These are phyloP conservation scores for Chlorops oryzae DNA, from an alignment of 1,140 invertebrate genomes.

Conservation along the genomic window DNA sequence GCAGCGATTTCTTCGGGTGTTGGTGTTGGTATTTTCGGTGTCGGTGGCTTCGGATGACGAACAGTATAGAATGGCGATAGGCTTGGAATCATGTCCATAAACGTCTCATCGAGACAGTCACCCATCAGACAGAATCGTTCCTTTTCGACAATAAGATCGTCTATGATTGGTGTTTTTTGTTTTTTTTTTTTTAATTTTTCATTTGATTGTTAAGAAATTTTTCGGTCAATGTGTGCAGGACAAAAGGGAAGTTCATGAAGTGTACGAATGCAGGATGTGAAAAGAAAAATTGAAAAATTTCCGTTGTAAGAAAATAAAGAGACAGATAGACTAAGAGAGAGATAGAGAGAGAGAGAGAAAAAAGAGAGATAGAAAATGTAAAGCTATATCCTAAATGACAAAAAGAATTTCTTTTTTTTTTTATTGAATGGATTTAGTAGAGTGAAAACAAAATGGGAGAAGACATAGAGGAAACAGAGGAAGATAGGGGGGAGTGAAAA, in stretches of 20 bases:
- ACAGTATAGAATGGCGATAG: constrained; percentile 50
- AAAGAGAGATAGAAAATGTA: constrained; percentile 22
- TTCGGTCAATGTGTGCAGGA: not conserved
- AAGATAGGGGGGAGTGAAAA: too few species aligned
- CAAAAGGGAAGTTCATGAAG: not conserved
- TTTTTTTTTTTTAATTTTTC: constrained; percentile 4
- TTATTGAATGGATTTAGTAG: not conserved
- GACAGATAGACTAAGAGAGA: constrained; percentile 5
- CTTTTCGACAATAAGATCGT: constrained; percentile 96
- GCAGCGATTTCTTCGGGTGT: constrained; percentile 42
- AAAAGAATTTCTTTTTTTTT: not conserved
- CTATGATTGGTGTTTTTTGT: constrained; percentile 53
- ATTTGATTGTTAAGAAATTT: not conserved
- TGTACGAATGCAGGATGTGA: constrained; percentile 15
- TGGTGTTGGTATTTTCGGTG: constrained; percentile 42
- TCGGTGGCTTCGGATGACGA: constrained; percentile 45
- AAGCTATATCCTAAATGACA: not conserved
- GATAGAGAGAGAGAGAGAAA: constrained; percentile 5
- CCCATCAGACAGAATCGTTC: constrained; percentile 97
- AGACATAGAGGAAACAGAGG: too few species aligned
- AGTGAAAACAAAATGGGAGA: not conserved
- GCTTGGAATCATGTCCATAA: constrained; percentile 83
- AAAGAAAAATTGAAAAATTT: too few species aligned
- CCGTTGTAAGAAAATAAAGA: constrained; percentile 11
- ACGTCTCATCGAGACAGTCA: constrained; percentile 95